Base-by-base conservation (phyloP, 2,113 vertebrate genomes). In the Cercocebus atys region DNA sequence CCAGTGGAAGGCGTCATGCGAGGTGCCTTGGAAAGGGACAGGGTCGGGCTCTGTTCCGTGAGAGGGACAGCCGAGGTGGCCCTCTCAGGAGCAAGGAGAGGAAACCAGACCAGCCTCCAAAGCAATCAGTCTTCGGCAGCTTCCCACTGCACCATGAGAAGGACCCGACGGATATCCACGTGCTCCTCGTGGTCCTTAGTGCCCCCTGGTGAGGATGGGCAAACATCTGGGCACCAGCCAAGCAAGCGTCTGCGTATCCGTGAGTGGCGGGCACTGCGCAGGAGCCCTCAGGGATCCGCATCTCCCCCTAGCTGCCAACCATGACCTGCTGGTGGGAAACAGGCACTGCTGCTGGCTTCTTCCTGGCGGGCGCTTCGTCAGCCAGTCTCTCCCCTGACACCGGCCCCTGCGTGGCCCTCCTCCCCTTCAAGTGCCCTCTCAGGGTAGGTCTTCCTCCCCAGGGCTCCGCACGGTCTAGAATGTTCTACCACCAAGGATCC, bases 251-350 rank as follows among this genome's bases (percentile, higher is more conserved):
- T 32, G 27, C 61, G 27, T 64, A 27, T 30, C 61, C 12, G 11
- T 64, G 2, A 64, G 27, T 14, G 61, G 61, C 61, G 32, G 4
- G 22, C 76, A 14, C 78, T 22, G 40, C 35, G 2, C 9, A 12
- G 16, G n/a, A 17, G 35, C 76, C 68, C 81, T 72, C 57, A 43
- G 23, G 40, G 17, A 35, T 68, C 10, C 14, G 23, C 30, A 0
- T n/a, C 35, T 79, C 47, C 35, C 83, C n/a, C 32, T 27, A 32
- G 27, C 78, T 38, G 30, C 52, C 84, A 38, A n/a, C 75, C 35
- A 23, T 80, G 93, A 83, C 97, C 94, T 90, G 95, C 22, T 90
- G 94, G 94, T 8, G 47, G 80, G 70, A n/a, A 27, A 68, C 72
- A 12, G 12, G 27, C 61, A 13, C 61, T 30, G 13, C 61, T 14